A percentile compares a stretch with the other conserved stretches of the same genome.
Conservation (phyloP, 64 coral and sea anemone genomes). For the Catalaphyllia jardinei region DNA sequence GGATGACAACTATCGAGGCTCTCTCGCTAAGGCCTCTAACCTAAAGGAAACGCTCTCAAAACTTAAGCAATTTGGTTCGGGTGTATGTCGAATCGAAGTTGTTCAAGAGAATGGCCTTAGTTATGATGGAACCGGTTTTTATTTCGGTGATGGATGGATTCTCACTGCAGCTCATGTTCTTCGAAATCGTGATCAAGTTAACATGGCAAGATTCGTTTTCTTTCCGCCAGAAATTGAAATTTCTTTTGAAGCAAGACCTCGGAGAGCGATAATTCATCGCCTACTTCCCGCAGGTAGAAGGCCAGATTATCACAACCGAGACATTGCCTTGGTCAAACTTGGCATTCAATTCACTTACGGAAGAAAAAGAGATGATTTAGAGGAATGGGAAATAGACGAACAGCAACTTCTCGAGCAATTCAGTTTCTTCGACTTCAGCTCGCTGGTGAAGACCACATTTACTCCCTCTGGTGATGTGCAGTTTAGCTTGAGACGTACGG, state of each 20-base stretch:
- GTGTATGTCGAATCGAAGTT: slow-evolving; percentile 79
- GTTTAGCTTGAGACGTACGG: slow-evolving; percentile 37
- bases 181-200: slow-evolving; percentile 79
- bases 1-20: slow-evolving; percentile 61
- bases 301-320: slow-evolving; percentile 90
- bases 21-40: slow-evolving; percentile 36
- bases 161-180: slow-evolving; percentile 73
- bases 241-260: slow-evolving; percentile 51
- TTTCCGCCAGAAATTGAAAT: slow-evolving; percentile 41
- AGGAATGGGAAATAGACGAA: slow-evolving; percentile 79
- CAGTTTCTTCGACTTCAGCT: slow-evolving; percentile 65
- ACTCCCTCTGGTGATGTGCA: slow-evolving; percentile 28
- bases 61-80: slow-evolving; percentile 63
- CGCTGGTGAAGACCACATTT: slow-evolving; percentile 24
- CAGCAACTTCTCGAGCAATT: slow-evolving; percentile 56
- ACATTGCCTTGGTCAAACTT: slow-evolving; percentile 82
- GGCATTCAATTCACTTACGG: slow-evolving; percentile 69
- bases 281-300: slow-evolving; percentile 76
- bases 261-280: slow-evolving; percentile 79
- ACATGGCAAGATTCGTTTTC: slow-evolving; percentile 72
- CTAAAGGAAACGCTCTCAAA: slow-evolving; percentile 53
- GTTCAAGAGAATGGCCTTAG: slow-evolving; percentile 21
- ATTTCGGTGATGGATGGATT: slow-evolving; percentile 89
- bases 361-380: slow-evolving; percentile 63
- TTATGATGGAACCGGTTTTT: slow-evolving; percentile 65